Evolutionary conservation across 2,113 vertebrate genomes (phyloP), one percentile per base, ranked within the genome.

Genomic region (Addax nasomaculatus): DNA sequence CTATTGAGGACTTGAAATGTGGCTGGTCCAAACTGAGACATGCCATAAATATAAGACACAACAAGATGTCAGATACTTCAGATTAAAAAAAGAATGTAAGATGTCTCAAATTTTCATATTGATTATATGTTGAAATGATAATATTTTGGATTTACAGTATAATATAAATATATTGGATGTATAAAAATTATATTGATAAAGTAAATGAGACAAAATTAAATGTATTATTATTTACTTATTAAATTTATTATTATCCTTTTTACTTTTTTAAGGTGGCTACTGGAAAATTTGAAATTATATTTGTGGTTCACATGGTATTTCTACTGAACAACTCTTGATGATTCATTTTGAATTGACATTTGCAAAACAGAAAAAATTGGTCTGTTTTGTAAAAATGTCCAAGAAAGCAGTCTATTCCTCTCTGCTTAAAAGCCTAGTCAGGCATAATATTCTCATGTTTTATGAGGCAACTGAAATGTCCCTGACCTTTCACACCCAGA

Each of bases 261-360:
- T 87, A 89, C 47, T 83, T 92, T 45, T 93, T 90, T 39, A 94
- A 89, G 70, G 3, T 90, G 30, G 47, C 29, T 81, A 88, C 36
- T 64, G 47, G 30, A 93, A 97, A 92, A 92, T 83, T 29, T 81
- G 76, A 96, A 90, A 70, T 83, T 93, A 15, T 55, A 81, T 93
- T 79, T 85, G 39, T 76, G 89, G 30, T 51, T 95, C 57, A 55
- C 51, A n/a, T 55, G 53, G 62, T 55, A 39, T 89, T 97, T 97
- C 60, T 97, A 36, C 43, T 17, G 10, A 85, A 67, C 3, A 21
- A 14, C 6, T 27, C 87, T n/a, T 89, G 79, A 73, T 96, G 76
- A 96, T 67, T 90, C 83, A 97, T 91, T 80, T 86, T 95, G 70
- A 93, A 90, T 33, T 70, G 67, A 93, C 47, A 79, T 89, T 96